phyloP scores from a whole-genome alignment of 2,113 vertebrate genomes.

The Gorsachius goisagi region DNA sequence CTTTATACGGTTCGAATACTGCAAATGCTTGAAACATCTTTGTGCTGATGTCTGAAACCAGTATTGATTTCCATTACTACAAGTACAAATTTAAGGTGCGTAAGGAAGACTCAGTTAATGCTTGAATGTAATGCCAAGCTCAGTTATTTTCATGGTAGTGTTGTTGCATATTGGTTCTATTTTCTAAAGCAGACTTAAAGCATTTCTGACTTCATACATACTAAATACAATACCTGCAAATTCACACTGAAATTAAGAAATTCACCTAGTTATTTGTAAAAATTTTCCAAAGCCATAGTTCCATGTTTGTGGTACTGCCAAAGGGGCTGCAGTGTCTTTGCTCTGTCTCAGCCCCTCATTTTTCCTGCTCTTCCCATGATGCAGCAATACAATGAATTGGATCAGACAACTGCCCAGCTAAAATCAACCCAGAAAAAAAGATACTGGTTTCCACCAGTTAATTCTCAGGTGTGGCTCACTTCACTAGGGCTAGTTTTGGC shows the following conservation, averaged over 20 bases:
- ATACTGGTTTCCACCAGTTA: not conserved
- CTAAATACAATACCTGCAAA: not conserved
- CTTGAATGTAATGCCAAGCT: slow-evolving; percentile 7
- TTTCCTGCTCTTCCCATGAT: not conserved
- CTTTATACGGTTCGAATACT: not conserved
- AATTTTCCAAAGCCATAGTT: not conserved
- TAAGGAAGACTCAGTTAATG: not conserved
- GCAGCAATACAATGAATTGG: not conserved
- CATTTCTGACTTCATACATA: not conserved
- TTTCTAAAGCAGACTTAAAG: slow-evolving; percentile 14
- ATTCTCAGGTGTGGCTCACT: not conserved
- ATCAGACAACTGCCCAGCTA: not conserved
- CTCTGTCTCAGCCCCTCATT: not conserved
- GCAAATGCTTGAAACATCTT: not conserved
- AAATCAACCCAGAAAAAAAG: not conserved
- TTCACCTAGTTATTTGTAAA: not conserved
- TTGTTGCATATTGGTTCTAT: slow-evolving; percentile 3
- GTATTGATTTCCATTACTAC: not conserved
- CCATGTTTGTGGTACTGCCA: not conserved
- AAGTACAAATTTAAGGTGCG: not conserved
- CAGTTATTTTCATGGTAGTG: slow-evolving; percentile 43
- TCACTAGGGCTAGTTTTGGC: not conserved
- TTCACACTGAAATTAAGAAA: not conserved
- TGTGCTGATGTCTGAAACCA: not conserved
- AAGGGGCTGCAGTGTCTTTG: not conserved